Base-by-base conservation (phyloP, 2,888 invertebrate genomes). In the Campoplex nolae region DNA sequence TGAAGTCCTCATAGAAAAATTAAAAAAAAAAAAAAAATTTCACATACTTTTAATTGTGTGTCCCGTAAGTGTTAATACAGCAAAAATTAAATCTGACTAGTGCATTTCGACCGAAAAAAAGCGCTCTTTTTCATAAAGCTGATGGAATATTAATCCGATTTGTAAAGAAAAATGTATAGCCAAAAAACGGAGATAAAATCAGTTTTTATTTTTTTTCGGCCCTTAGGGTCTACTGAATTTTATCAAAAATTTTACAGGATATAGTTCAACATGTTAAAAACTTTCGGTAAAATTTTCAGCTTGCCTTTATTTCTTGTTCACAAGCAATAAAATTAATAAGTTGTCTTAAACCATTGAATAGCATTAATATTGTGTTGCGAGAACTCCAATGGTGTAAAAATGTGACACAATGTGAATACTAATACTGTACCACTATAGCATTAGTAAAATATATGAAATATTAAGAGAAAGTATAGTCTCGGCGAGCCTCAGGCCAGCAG, bases 331-430 rank as follows among this genome's bases (percentile, higher is more conserved):
- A 51, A 51, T 51, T 45, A 45, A 45, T 45, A 45, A 45, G 45
- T 74, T 74, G 7, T 56, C 38, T 35, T 18, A n/a, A 35, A 74
- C n/a, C 56, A 74, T 74, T 18, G 35, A 74, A 48, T 32, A 28
- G 73, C 54, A 32, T 54, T 73, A 32, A 58, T 74, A 74, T 74
- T 74, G 56, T 35, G 58, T 58, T 56, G 58, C 56, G 56, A 56
- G 38, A 18, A 58, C 35, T 56, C 18, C 56, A 56, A 58, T 74
- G 56, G 35, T 32, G 32, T 74, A 3, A 71, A 74, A 74, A 35
- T 56, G 74, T 74, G 56, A 74, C 48, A 6, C 23, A 71, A 71
- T 48, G 71, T 71, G 71, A 71, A 35, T 68, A 68, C 38, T n/a
- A n/a, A n/a, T n/a, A n/a, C n/a, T n/a, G n/a, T 48, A 45, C 23